Evolutionary conservation across 2,888 invertebrate genomes (phyloP), one percentile per base, ranked within the genome.

Genomic region (Boloria euphrosyne): DNA sequence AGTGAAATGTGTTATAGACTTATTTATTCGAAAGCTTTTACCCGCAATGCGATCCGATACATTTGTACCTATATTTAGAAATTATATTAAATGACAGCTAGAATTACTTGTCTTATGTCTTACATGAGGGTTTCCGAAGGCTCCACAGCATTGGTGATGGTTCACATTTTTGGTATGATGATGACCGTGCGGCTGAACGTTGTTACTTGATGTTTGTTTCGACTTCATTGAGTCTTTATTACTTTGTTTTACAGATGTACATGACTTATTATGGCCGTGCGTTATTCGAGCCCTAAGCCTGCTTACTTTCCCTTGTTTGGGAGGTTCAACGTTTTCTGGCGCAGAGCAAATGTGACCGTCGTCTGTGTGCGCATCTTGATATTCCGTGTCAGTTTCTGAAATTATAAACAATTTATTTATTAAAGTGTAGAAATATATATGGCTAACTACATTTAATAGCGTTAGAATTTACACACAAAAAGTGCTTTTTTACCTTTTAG

Each of bases 111-210:
- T 77, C 86, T 92, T 93, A 73, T 92, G 89, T 69, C 90, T 81
- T 0, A 90, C 90, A 16, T 93, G 90, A 0, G 92, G 91, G 69
- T 92, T 92, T 0, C 92, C 92, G 57, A 92, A 93, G 0, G 92
- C 92, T 0, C 93, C 92, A 71, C 93, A 93, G 64, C 93, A 93
- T 60, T 92, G 92, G 66, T 92, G 92, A 63, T 92, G 91, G 63
- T 92, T 92, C 0, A 85, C 84, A 54, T 90, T 90, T 73, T 91
- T 92, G 14, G 87, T 82, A 67, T 90, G 90, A 63, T 87, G 88
- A 64, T 91, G 90, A 0, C 90, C 91, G 43, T 91, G 90, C 0
- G 90, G 90, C 44, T 86, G 84, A 0, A 86, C 86, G 51, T 81
- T 86, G 0, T 76, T 74, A 1, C 71, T 61, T 49, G 75, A 77